phyloP scores from a whole-genome alignment of 92 coral and sea anemone species.

The Parazoanthus swiftii region DNA sequence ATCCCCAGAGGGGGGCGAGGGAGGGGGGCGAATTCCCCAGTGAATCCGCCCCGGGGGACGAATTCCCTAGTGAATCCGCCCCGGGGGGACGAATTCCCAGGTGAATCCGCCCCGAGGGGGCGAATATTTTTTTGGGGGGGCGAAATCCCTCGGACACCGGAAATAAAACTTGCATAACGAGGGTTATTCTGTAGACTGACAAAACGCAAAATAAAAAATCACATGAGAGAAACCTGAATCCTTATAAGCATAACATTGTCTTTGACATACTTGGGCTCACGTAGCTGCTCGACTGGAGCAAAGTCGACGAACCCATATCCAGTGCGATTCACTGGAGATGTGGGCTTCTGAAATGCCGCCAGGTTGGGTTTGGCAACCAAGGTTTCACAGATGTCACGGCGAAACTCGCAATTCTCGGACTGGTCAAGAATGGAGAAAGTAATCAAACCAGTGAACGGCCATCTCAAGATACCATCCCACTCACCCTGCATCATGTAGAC shows the following conservation, averaged over 20 bases:
- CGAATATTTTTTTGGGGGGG: too few relatives aligned
- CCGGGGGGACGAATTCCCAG: too few relatives aligned
- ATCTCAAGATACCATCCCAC: constrained; percentile 67
- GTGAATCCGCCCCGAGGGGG: too few relatives aligned
- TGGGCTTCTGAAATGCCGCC: constrained; percentile 59
- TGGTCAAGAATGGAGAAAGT: constrained; percentile 87
- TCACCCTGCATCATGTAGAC: constrained; percentile 69
- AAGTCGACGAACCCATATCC: constrained; percentile 92
- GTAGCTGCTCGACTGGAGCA: constrained; percentile 74
- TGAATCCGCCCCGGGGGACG: too few relatives aligned
- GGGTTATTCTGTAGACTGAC: too few relatives aligned
- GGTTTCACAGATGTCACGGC: constrained; percentile 24
- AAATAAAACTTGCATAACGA: too few relatives aligned
- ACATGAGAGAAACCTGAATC: constrained; percentile 70
- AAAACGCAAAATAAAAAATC: not conserved
- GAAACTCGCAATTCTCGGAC: constrained; percentile 23
- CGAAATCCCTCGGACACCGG: too few relatives aligned
- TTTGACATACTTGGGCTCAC: constrained; percentile 68
- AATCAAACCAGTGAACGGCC: constrained; percentile 89
- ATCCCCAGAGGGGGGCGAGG: too few relatives aligned
- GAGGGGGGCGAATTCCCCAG: too few relatives aligned
- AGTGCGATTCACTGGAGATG: constrained; percentile 79
- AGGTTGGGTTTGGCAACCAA: constrained; percentile 64
- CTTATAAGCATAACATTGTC: constrained; percentile 72
- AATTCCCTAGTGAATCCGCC: too few relatives aligned